A percentile compares a stretch with the other conserved stretches of the same genome.
Conservation (phyloP, 2,797 vertebrate species). For the Bradypodion pumilum region DNA sequence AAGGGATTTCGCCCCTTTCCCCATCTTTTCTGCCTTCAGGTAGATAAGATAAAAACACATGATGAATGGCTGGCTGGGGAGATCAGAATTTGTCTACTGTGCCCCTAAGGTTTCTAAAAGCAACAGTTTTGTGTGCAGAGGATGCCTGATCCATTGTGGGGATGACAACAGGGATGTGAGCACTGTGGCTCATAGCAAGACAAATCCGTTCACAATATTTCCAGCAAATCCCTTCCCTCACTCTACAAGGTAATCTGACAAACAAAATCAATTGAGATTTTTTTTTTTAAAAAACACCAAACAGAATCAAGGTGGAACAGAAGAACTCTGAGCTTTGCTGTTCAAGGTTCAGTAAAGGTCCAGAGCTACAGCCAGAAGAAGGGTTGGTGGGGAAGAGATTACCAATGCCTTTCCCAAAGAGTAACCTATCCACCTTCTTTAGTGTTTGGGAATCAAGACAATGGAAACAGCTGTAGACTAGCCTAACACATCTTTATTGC, state of each 20-base stretch:
- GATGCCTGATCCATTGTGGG: background rate
- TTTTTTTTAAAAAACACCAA: too few relatives aligned
- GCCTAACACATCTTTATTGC: too few relatives aligned
- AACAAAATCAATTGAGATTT: constrained; percentile 22
- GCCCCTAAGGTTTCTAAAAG: constrained; percentile 14
- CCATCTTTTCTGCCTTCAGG: background rate
- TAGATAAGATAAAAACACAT: background rate
- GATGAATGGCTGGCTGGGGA: background rate
- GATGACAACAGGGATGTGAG: background rate
- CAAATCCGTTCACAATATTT: background rate
- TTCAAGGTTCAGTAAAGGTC: constrained; percentile 4
- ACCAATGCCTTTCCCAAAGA: constrained; percentile 44
- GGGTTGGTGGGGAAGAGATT: background rate
- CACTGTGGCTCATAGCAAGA: background rate
- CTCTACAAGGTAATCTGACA: background rate
- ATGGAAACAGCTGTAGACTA: too few relatives aligned
- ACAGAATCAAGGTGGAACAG: background rate
- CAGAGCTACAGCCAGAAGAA: background rate
- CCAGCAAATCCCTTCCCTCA: too few relatives aligned
- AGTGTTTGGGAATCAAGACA: too few relatives aligned
- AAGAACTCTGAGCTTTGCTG: background rate
- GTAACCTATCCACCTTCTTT: constrained; percentile 33
- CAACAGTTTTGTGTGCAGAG: background rate
- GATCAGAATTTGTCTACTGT: background rate
- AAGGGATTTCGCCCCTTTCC: background rate